Evolutionary conservation across 2,113 vertebrate species (phyloP).

Genomic region (Brachyhypopomus gauderio): DNA sequence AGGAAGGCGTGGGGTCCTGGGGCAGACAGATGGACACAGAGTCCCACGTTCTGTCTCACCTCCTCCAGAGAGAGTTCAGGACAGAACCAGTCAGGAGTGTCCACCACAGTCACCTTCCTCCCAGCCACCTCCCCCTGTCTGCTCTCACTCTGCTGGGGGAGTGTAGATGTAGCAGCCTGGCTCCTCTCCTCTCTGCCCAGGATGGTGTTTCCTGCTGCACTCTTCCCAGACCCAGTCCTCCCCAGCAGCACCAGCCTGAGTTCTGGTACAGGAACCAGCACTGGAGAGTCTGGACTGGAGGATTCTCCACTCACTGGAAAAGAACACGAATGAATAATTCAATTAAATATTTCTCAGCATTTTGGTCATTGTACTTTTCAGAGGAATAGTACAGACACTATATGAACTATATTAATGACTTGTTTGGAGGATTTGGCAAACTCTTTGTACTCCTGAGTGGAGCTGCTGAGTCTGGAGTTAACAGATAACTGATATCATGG

Average conservation of each 20-base stretch:
- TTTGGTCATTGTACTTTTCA: too few species aligned
- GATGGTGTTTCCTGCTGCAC: neutral
- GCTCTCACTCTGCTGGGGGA: neutral
- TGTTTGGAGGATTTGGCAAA: too few species aligned
- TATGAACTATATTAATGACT: too few species aligned
- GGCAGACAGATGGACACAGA: too few species aligned
- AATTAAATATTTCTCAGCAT: too few species aligned
- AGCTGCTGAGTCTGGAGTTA: too few species aligned
- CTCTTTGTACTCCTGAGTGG: too few species aligned
- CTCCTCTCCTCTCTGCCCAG: conserved; percentile 2
- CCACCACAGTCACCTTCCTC: conserved; percentile 42
- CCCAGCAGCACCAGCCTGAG: neutral
- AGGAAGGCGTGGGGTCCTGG: too few species aligned
- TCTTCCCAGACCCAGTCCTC: neutral
- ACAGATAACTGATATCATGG: too few species aligned
- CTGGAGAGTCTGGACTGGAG: neutral
- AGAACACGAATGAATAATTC: too few species aligned
- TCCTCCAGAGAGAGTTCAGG: conserved; percentile 25
- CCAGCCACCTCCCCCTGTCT: neutral
- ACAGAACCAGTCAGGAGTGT: conserved; percentile 48
- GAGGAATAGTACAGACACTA: too few species aligned
- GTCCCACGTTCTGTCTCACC: conserved; percentile 12
- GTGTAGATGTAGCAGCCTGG: neutral
- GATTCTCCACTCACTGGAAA: neutral
- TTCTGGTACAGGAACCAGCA: neutral